Evolutionary conservation across 2,797 vertebrate species (phyloP), one percentile per base, ranked within the genome.

Genomic region (Craterocephalus amniculus): DNA sequence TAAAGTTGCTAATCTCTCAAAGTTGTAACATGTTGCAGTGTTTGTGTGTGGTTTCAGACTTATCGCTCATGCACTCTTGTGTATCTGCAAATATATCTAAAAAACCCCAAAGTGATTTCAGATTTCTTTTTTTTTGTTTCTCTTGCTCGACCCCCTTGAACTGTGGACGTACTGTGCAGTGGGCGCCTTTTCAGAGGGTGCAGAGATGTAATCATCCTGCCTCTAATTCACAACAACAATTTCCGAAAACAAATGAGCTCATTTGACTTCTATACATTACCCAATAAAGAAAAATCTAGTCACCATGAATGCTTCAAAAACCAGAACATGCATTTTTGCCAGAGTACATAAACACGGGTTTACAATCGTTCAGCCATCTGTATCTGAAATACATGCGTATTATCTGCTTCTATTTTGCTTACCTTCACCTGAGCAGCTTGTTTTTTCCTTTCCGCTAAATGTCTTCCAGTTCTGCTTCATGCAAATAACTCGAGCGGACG

Each of bases 1-100:
- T 84, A 51, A 88, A 80, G 64, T 27, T 34, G 63, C 64, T 84
- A 90, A 92, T 91, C 72, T 89, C 70, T 89, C 81, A 87, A 40
- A 57, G 59, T 54, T 81, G 67, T 72, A 83, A 81, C 82, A 74
- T 57, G 49, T 29, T 70, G 72, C 29, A 62, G 65, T 69, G 83
- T 79, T 74, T 74, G 78, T 64, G 74, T 86, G 85, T 79, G 82
- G 76, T 56, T 84, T 73, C 3, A 6, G 63, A 78, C 61, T 78
- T 79, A 67, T 74, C 45, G 1, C 52, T 31, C 49, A 38, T 6
- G 58, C 70, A 51, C 20, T 6, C 55, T 24, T 51, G 32, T 63
- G 59, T 74, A 82, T 78, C 70, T 51, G 51, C 45, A 49, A 54
- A 59, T 74, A 49, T 56, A 70, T 76, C 67, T 14, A 64, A 82